Evolutionary conservation across 2,888 invertebrate genomes (phyloP), one percentile per base, ranked within the genome.

Genomic region (Macrophya annulata): DNA sequence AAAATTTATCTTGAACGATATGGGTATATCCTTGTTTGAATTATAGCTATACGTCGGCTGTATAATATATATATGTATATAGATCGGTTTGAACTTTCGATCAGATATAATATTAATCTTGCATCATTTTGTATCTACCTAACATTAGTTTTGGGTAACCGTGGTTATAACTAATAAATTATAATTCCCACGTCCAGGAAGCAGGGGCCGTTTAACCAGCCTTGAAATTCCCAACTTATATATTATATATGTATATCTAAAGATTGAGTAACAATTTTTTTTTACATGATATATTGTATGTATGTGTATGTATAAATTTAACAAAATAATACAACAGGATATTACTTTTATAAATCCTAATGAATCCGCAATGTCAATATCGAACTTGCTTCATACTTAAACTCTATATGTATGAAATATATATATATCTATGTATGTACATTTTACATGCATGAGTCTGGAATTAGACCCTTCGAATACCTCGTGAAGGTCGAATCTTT

Each of bases 401-500:
- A 5, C 15, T 25, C 15, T 31, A 12, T 31, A 12, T 68, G 17
- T 31, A 12, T 8, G 1, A 6, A 0, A 9, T 43, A 43, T 43
- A 43, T 6, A 43, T 6, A 43, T n/a, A 31, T 3, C 1, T 48
- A 48, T 12, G 48, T 48, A 12, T 12, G 48, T 10, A 48, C 12
- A 12, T 62, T 10, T 0, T 62, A 25, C 4, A 68, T 4, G 25
- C 25, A 68, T 25, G 25, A 25, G 51, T 43, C 77, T 31, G 55
- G 43, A 62, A 81, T 81, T 62, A 51, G 55, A 55, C 77, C 77
- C 62, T 81, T 81, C 79, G 79, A 81, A 59, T 81, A 21, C 62
- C 59, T 43, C 62, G 79, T 21, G 40, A 62, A 62, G 59, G 79
- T 81, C 79, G 79, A 21, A 0, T 81, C 21, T 59, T 9, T 21